Evolutionary conservation across 2,888 invertebrate genomes (phyloP).

Genomic region (Leptura quadrifasciata): DNA sequence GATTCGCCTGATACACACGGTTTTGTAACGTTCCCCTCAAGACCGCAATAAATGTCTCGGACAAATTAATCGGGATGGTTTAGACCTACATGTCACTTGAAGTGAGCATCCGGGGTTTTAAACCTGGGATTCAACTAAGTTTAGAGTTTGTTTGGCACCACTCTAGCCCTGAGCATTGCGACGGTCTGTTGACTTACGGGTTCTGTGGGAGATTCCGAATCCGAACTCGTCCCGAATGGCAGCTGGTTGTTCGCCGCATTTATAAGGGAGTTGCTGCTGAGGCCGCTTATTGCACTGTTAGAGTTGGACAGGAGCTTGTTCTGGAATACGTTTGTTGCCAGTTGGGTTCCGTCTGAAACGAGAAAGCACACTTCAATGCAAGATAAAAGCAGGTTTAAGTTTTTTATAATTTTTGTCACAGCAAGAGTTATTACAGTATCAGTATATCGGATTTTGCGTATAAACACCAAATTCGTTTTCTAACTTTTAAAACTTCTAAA

Average conservation of each 20-base stretch:
- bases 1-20: neutral
- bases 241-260: constrained; percentile 54
- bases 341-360: constrained; percentile 48
- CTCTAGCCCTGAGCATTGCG: constrained; percentile 70
- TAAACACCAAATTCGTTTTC: too few relatives aligned
- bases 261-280: constrained; percentile 29
- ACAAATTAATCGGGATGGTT: constrained; percentile 15
- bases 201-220: constrained; percentile 76
- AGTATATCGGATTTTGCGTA: too few relatives aligned
- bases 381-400: too few relatives aligned
- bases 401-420: too few relatives aligned
- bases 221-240: constrained; percentile 73
- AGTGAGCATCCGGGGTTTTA: constrained; percentile 5
- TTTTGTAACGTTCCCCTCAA: neutral
- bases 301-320: constrained; percentile 34
- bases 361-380: neutral
- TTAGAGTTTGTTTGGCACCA: constrained; percentile 70
- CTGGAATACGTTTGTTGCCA: constrained; percentile 32
- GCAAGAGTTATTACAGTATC: too few relatives aligned
- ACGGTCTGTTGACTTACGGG: constrained; percentile 74
- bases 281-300: neutral
- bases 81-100: constrained; percentile 18
- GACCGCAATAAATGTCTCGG: neutral
- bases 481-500: too few relatives aligned
- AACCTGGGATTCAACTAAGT: constrained; percentile 3